These are phyloP conservation scores for Papilio polyxenes DNA, from an alignment of 1,140 invertebrate species.

Conservation along the genomic window DNA sequence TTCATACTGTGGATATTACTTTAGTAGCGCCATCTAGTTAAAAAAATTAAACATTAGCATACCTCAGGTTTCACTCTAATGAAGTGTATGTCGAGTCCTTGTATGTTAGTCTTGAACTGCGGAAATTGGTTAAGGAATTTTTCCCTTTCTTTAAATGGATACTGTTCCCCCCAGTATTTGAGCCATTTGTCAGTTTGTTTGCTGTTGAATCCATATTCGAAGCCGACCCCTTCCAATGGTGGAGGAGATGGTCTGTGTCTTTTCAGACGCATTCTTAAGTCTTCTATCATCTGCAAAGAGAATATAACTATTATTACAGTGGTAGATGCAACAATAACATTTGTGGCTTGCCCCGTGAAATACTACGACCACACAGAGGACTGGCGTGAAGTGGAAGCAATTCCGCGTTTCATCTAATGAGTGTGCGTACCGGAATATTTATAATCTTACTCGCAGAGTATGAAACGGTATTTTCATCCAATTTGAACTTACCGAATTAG, in stretches of 20 bases:
- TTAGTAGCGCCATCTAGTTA: constrained; percentile 10
- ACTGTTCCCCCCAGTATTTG: constrained; percentile 87
- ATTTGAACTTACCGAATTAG: constrained; percentile 43
- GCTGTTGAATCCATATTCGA: constrained; percentile 89
- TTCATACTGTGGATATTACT: background rate
- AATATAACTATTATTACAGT: no score
- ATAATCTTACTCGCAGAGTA: no score
- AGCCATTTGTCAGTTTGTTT: constrained; percentile 83
- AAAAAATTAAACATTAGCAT: constrained; percentile 4
- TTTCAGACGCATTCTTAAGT: constrained; percentile 83
- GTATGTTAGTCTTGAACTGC: constrained; percentile 87
- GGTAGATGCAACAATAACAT: no score
- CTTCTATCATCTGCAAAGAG: constrained; percentile 82
- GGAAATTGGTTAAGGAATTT: constrained; percentile 85
- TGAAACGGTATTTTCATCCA: no score
- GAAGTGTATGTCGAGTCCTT: constrained; percentile 87
- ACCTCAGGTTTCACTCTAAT: constrained; percentile 82
- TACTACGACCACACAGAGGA: no score
- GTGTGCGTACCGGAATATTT: no score
- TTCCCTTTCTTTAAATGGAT: constrained; percentile 85
- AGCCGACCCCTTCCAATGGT: constrained; percentile 85
- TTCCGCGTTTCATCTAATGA: no score
- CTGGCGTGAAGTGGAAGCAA: no score
- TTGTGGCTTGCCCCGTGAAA: no score
- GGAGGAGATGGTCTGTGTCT: constrained; percentile 76